Percentiles rank a stretch among this genome's conserved stretches.
Conservation (phyloP, 2,113 vertebrate genomes). For the Beaufortia kweichowensis region DNA sequence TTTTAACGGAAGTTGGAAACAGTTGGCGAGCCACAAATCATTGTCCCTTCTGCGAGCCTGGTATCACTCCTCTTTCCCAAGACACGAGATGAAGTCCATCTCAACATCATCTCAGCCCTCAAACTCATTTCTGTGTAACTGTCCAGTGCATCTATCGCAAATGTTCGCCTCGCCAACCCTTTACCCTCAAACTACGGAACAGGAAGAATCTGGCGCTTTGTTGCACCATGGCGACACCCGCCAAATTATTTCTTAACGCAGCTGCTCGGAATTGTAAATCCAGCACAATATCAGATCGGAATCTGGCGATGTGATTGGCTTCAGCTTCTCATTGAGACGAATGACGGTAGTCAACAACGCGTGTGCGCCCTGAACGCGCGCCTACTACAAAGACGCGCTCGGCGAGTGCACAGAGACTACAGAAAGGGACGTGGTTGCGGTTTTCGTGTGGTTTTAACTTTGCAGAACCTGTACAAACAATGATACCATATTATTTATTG, state of each 20-base stretch:
- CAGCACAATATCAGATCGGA: neutral
- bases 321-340: constrained; percentile 1
- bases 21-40: neutral
- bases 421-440: neutral
- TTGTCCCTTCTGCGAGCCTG: neutral
- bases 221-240: constrained; percentile 33
- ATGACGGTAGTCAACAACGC: constrained; percentile 18
- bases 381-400: neutral
- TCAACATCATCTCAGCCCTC: constrained; percentile 3
- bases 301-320: constrained; percentile 24
- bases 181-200: constrained; percentile 1
- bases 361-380: neutral
- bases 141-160: neutral
- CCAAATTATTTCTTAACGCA: constrained; percentile 28
- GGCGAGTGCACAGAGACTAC: neutral
- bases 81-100: neutral
- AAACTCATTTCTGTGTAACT: constrained; percentile 1
- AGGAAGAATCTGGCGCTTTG: neutral
- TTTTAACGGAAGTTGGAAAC: constrained; percentile 18
- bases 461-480: neutral
- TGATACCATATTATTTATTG: no score
- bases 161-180: constrained; percentile 19
- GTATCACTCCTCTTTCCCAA: neutral
- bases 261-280: constrained; percentile 32
- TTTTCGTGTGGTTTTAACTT: neutral